phyloP scores from a whole-genome alignment of 2,888 invertebrate species.

The Amphipoea oculea region DNA sequence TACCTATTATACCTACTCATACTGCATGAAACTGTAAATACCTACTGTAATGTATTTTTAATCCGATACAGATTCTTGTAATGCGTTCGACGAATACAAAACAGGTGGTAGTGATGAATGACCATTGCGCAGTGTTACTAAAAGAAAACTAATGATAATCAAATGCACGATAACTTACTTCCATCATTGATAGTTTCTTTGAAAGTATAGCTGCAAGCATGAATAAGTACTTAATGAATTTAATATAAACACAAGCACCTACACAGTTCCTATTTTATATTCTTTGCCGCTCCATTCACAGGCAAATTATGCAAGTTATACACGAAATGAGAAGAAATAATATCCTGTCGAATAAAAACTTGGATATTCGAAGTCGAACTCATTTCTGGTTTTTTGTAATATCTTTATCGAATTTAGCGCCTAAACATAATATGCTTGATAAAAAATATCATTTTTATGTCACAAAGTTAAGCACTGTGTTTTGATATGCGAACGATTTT shows the following conservation, averaged over 20 bases:
- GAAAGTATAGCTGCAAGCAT: background rate
- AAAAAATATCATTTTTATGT: slow-evolving; percentile 44
- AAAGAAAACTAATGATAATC: background rate
- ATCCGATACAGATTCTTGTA: background rate
- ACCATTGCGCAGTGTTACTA: too few relatives aligned
- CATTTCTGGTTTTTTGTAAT: slow-evolving; percentile 12
- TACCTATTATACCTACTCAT: background rate
- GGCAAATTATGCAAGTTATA: background rate
- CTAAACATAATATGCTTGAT: slow-evolving; percentile 36
- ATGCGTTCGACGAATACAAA: background rate
- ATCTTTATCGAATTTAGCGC: slow-evolving; percentile 26
- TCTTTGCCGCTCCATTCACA: slow-evolving; percentile 10
- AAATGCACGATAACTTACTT: background rate
- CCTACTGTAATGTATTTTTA: slow-evolving; percentile 3
- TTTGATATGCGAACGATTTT: slow-evolving; percentile 51
- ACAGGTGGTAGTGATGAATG: slow-evolving; percentile 7
- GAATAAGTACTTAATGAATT: background rate
- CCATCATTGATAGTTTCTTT: background rate
- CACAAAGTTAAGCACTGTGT: slow-evolving; percentile 24
- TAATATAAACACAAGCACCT: background rate
- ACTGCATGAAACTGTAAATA: background rate
- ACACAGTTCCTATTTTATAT: slow-evolving; percentile 7
- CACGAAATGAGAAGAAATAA: slow-evolving; percentile 6
- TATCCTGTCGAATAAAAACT: slow-evolving; percentile 10
- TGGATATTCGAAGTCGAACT: background rate